These are phyloP conservation scores for Drosophila busckii DNA, from an alignment of 1,140 invertebrate genomes.

Conservation along the genomic window DNA sequence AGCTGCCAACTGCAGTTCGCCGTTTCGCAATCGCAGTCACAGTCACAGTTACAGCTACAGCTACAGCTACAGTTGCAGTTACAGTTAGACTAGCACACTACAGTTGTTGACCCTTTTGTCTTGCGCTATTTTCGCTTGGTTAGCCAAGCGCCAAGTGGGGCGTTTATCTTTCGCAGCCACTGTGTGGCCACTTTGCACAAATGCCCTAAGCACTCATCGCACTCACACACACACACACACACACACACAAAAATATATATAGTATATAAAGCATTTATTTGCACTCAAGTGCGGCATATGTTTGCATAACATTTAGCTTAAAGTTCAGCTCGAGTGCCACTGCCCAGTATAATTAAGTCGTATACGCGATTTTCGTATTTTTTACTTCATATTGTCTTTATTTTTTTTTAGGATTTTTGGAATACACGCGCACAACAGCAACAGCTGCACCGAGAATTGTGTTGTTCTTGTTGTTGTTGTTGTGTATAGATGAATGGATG, in stretches of 20 bases:
- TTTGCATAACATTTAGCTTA: conserved; percentile 64
- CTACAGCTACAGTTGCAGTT: neutral
- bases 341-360: neutral
- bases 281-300: conserved; percentile 65
- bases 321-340: conserved; percentile 15
- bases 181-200: conserved; percentile 45
- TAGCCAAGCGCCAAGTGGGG: conserved; percentile 71
- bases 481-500: neutral
- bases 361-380: neutral
- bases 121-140: conserved; percentile 61
- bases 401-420: conserved; percentile 54
- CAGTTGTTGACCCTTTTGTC: conserved; percentile 67
- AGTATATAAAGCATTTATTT: conserved; percentile 50
- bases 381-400: neutral
- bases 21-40: no score
- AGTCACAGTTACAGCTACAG: neutral
- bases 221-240: no score
- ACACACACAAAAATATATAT: no score
- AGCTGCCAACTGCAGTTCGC: conserved; percentile 46
- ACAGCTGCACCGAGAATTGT: conserved; percentile 7
- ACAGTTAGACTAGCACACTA: conserved; percentile 9
- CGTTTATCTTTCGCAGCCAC: conserved; percentile 75
- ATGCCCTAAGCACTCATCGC: conserved; percentile 26
- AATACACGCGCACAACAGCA: conserved; percentile 46
- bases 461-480: neutral